Percentiles rank a stretch among this genome's conserved stretches.
phyloP scores from a whole-genome alignment of 2,888 invertebrate genomes.

The Stenoptilia bipunctidactyla region DNA sequence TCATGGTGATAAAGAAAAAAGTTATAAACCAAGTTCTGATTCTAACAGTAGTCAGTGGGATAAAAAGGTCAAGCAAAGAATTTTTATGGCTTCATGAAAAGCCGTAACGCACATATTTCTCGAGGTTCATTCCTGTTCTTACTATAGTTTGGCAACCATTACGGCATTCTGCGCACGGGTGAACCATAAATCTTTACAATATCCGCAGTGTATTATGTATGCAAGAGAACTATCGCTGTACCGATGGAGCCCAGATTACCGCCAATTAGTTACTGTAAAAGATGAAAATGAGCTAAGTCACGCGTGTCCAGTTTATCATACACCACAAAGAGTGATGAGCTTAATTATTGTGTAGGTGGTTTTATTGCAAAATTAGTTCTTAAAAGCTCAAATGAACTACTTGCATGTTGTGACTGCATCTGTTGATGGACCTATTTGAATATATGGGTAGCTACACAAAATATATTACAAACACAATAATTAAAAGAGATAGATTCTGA shows the following conservation, averaged over 20 bases:
- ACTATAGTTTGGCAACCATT: conserved; percentile 42
- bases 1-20: too few relatives aligned
- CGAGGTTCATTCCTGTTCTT: conserved; percentile 17
- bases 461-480: too few relatives aligned
- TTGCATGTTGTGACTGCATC: too few relatives aligned
- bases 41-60: conserved; percentile 1
- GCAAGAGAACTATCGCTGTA: conserved; percentile 27
- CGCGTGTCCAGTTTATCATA: not conserved
- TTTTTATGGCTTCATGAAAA: conserved; percentile 35
- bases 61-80: conserved; percentile 31
- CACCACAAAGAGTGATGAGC: not conserved
- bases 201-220: conserved; percentile 43
- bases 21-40: not conserved
- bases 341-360: not conserved
- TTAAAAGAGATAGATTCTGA: too few relatives aligned
- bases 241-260: conserved; percentile 24
- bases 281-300: conserved; percentile 12
- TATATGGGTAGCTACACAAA: too few relatives aligned
- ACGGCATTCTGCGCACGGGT: conserved; percentile 45
- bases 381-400: not conserved
- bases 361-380: not conserved
- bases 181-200: conserved; percentile 42
- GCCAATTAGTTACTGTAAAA: conserved; percentile 33
- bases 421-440: too few relatives aligned
- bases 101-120: conserved; percentile 17